A percentile compares a stretch with the other conserved stretches of the same genome.
phyloP scores from a whole-genome alignment of 2,113 vertebrate genomes.

The Nesoenas mayeri region DNA sequence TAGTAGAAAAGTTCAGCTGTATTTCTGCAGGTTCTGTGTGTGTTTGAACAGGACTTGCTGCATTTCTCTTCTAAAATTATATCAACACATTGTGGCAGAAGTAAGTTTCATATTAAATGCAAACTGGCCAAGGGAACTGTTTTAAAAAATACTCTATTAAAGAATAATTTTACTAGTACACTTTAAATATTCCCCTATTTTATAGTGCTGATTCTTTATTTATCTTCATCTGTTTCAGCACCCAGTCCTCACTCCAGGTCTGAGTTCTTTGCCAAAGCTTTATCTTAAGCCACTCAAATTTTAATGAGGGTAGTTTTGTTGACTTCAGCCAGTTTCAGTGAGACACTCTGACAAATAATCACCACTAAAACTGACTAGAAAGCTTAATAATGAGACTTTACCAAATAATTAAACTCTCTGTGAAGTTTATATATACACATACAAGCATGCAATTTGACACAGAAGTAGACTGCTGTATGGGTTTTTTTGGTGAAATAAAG shows the following conservation, averaged over 20 bases:
- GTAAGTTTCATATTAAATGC: not conserved
- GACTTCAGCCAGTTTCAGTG: not conserved
- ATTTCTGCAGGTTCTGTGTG: slow-evolving; percentile 19
- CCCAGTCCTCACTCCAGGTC: not conserved
- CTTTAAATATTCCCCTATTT: not conserved
- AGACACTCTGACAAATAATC: not conserved
- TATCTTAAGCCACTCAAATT: not conserved
- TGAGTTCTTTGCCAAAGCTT: not conserved
- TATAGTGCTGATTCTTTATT: not conserved
- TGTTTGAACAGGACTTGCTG: slow-evolving; percentile 16
- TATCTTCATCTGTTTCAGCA: not conserved
- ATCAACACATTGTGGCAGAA: not conserved
- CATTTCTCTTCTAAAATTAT: slow-evolving; percentile 4
- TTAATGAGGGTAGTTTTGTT: not conserved
- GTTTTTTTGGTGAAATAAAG: not conserved
- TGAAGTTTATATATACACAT: not conserved
- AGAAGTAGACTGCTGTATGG: not conserved
- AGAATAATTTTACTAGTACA: not conserved
- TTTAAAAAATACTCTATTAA: not conserved
- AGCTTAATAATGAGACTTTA: not conserved
- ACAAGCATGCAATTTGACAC: not conserved
- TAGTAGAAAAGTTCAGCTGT: slow-evolving; percentile 40
- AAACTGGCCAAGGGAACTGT: not conserved
- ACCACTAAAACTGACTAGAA: not conserved
- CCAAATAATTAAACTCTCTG: not conserved